A percentile compares a stretch with the other conserved stretches of the same genome.
Evolutionary conservation across 2,797 vertebrate species (phyloP).

Genomic region (Dermochelys coriacea): DNA sequence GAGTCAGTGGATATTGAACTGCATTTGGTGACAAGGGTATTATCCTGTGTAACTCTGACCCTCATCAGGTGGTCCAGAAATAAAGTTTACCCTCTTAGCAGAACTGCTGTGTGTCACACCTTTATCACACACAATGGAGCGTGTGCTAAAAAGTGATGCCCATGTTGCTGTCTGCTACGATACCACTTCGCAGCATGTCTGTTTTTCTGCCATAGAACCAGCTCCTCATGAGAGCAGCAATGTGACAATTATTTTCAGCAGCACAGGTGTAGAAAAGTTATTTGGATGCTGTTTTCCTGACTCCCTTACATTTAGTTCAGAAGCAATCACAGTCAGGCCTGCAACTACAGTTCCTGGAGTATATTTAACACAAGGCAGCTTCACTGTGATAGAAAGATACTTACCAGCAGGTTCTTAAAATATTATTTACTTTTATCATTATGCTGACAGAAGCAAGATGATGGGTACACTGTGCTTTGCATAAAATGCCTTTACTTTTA

Average conservation of each 20-base stretch:
- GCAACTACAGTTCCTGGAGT: background rate
- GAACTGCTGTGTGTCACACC: background rate
- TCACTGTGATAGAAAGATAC: constrained; percentile 48
- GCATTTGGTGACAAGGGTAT: background rate
- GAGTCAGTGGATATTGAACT: background rate
- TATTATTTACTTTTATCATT: constrained; percentile 32
- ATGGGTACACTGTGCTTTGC: constrained; percentile 39
- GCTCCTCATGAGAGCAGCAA: constrained; percentile 17
- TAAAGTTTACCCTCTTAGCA: background rate
- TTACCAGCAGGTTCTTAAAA: constrained; percentile 49
- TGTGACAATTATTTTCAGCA: constrained; percentile 36
- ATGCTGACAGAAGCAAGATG: constrained; percentile 60
- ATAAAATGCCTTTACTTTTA: constrained; percentile 45
- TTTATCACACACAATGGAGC: constrained; percentile 37
- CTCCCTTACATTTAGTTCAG: background rate
- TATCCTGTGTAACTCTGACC: background rate
- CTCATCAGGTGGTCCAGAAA: constrained; percentile 5
- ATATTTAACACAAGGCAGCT: constrained; percentile 13
- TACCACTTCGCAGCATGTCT: constrained; percentile 7
- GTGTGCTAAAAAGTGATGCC: constrained; percentile 11
- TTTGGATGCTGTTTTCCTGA: background rate
- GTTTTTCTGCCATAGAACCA: constrained; percentile 24
- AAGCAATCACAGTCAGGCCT: constrained; percentile 8
- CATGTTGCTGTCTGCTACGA: constrained; percentile 3
- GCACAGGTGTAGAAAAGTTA: background rate